Evolutionary conservation across 2,797 vertebrate genomes (phyloP).

Genomic region (Columba guinea): DNA sequence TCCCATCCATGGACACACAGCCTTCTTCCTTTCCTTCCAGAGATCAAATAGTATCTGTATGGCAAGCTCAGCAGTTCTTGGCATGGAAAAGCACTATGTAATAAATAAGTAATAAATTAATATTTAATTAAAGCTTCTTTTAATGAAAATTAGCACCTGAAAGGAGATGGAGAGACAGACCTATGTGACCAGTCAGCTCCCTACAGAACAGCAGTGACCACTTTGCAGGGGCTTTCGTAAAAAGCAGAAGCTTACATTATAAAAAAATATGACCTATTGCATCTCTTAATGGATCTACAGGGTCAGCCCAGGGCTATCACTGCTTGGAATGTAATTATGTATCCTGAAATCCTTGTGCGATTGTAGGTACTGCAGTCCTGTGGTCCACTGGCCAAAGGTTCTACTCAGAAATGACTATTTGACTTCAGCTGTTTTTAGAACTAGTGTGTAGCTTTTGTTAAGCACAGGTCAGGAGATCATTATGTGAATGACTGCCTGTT

Average conservation of each 20-base stretch:
- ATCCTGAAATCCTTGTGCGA: not conserved
- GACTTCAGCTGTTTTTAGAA: not conserved
- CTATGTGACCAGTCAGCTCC: not conserved
- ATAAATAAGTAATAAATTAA: constrained; percentile 66
- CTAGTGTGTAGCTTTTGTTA: constrained; percentile 18
- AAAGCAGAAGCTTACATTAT: not conserved
- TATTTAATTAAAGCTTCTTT: constrained; percentile 38
- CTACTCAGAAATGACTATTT: constrained; percentile 22
- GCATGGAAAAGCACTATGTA: not conserved
- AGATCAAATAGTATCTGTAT: constrained; percentile 37
- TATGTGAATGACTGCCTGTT: constrained; percentile 25
- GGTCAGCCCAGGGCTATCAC: not conserved
- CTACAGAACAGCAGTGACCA: not conserved
- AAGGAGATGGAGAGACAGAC: not conserved
- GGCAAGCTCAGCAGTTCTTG: constrained; percentile 49
- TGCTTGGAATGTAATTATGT: not conserved
- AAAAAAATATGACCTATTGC: not conserved
- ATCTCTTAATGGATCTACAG: not conserved
- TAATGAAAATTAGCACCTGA: constrained; percentile 49
- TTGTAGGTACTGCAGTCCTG: not conserved
- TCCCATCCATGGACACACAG: not conserved
- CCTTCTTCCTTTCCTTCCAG: not conserved
- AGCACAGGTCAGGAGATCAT: constrained; percentile 36
- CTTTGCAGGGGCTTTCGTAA: not conserved
- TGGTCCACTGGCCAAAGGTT: constrained; percentile 14